Evolutionary conservation across 2,888 invertebrate species (phyloP).

Genomic region (Eupithecia exiguata): DNA sequence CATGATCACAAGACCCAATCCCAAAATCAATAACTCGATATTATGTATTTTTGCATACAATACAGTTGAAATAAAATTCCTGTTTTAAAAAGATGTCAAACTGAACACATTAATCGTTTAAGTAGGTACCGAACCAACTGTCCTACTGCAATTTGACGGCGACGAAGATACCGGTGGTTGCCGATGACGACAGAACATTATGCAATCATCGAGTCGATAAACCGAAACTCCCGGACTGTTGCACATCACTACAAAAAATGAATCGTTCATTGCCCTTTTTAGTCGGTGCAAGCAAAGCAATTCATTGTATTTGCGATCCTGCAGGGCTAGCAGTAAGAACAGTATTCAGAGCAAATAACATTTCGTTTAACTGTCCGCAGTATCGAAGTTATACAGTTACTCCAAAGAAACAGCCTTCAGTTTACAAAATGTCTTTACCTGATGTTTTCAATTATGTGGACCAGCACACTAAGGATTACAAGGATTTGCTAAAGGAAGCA

Average conservation of each 20-base stretch:
- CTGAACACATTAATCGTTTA: too few relatives aligned
- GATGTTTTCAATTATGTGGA: conserved; percentile 89
- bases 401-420: conserved; percentile 46
- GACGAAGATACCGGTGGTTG: too few relatives aligned
- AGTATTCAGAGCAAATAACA: conserved; percentile 26
- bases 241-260: conserved; percentile 38
- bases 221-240: not conserved
- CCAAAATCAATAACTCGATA: too few relatives aligned
- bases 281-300: conserved; percentile 39
- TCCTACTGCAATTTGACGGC: too few relatives aligned
- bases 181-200: not conserved
- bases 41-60: too few relatives aligned
- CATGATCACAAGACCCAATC: too few relatives aligned
- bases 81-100: too few relatives aligned
- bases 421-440: conserved; percentile 69
- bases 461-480: conserved; percentile 88
- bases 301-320: conserved; percentile 48
- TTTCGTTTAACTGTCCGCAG: conserved; percentile 1
- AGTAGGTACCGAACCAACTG: too few relatives aligned
- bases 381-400: conserved; percentile 54
- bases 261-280: conserved; percentile 46
- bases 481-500: conserved; percentile 90
- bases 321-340: conserved; percentile 56
- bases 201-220: not conserved
- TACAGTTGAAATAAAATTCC: too few relatives aligned